Conservation (phyloP, 2,113 vertebrate species). For the Brachyistius frenatus region DNA sequence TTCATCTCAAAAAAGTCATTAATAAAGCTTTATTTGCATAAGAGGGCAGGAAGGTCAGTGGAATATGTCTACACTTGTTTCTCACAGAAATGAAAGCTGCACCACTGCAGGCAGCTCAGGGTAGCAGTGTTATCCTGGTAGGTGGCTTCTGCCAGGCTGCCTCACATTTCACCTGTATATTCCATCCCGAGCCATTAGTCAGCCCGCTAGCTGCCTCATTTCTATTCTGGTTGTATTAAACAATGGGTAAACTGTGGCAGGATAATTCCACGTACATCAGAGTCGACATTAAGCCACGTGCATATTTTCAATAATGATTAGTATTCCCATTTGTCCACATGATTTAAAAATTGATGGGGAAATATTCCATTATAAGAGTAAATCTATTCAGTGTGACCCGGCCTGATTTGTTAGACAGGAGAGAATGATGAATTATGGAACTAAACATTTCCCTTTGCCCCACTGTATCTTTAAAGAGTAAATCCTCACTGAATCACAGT, state of each 20-base stretch:
- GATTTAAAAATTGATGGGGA: slow-evolving; percentile 44
- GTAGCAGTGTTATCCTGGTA: slow-evolving; percentile 22
- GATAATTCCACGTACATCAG: slow-evolving; percentile 52
- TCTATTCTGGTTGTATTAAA: slow-evolving; percentile 64
- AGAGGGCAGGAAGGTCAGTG: slow-evolving; percentile 41
- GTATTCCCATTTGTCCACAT: slow-evolving; percentile 41
- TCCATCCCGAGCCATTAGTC: slow-evolving; percentile 36
- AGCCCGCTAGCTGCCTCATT: slow-evolving; percentile 33
- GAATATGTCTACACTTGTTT: slow-evolving; percentile 20
- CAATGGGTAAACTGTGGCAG: slow-evolving; percentile 26
- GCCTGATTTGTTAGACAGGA: background rate
- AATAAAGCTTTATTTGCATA: slow-evolving; percentile 65
- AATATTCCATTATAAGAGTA: slow-evolving; percentile 51
- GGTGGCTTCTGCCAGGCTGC: slow-evolving; percentile 32
- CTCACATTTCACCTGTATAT: slow-evolving; percentile 40
- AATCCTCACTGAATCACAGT: background rate
- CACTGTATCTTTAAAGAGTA: background rate
- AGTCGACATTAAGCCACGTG: slow-evolving; percentile 35
- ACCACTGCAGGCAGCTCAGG: slow-evolving; percentile 1
- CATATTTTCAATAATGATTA: slow-evolving; percentile 56
- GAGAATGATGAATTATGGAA: slow-evolving; percentile 15
- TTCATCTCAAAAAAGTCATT: slow-evolving; percentile 53
- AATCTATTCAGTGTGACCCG: slow-evolving; percentile 38
- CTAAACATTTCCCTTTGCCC: slow-evolving; percentile 12
- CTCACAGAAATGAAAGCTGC: slow-evolving; percentile 31